Conservation (phyloP, 2,113 vertebrate genomes). For the Etheostoma spectabile region DNA sequence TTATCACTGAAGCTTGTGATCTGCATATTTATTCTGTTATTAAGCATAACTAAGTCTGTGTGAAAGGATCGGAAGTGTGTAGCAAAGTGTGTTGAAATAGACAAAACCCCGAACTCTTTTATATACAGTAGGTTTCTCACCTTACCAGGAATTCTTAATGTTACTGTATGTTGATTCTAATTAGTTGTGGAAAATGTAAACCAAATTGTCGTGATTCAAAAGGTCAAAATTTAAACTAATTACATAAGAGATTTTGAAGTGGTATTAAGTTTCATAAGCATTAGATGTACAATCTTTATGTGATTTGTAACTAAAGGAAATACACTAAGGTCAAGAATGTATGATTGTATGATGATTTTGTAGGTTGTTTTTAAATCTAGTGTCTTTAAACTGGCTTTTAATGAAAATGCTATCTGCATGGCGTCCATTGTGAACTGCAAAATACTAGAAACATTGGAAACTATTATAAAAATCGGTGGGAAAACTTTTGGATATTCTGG, state of each 20-base stretch:
- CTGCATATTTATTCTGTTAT: constrained; percentile 42
- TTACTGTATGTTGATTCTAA: not conserved
- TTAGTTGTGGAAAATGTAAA: constrained; percentile 19
- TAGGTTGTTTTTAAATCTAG: not conserved
- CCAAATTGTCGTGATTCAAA: not conserved
- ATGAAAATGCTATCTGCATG: not conserved
- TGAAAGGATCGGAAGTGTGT: constrained; percentile 9
- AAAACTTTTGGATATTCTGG: not conserved
- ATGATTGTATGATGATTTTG: constrained; percentile 2
- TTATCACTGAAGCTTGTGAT: constrained; percentile 23
- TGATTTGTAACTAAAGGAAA: constrained; percentile 27
- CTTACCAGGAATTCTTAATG: not conserved
- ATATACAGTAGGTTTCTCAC: constrained; percentile 3
- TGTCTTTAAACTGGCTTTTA: not conserved
- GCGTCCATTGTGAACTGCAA: not conserved
- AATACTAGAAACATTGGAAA: not conserved
- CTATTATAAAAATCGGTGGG: not conserved
- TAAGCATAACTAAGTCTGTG: not conserved
- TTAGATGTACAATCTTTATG: not conserved
- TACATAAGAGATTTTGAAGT: not conserved
- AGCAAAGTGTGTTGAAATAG: not conserved
- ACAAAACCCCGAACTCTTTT: not conserved
- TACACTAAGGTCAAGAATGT: constrained; percentile 17
- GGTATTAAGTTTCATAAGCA: not conserved
- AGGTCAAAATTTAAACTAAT: not conserved